Percentiles rank a stretch among this genome's conserved stretches.
These are phyloP conservation scores for Clarias macrocephalus DNA, from an alignment of 2,113 vertebrate species.

Conservation along the genomic window DNA sequence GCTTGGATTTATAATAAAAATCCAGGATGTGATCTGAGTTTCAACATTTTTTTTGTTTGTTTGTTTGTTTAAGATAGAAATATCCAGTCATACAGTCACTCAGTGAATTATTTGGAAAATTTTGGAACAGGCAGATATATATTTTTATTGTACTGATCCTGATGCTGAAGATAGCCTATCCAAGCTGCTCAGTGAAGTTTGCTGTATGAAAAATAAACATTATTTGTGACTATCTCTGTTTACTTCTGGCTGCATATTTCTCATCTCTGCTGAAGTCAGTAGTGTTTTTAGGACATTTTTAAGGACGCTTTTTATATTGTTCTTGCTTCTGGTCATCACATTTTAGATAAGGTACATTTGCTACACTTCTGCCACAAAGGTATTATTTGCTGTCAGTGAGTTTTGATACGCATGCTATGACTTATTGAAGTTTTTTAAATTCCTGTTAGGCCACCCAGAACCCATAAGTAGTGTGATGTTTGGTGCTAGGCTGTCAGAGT, in stretches of 20 bases:
- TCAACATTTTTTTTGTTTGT: background rate
- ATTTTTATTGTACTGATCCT: background rate
- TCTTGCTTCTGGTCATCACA: background rate
- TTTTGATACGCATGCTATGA: background rate
- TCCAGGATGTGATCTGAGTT: background rate
- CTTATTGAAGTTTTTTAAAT: background rate
- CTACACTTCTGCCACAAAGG: background rate
- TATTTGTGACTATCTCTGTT: constrained; percentile 11
- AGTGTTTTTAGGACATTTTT: background rate
- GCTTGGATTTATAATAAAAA: constrained; percentile 16
- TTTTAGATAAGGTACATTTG: background rate
- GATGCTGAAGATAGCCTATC: background rate
- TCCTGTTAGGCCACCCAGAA: background rate
- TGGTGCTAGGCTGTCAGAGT: background rate
- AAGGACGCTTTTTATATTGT: background rate
- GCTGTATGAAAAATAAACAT: constrained; percentile 10
- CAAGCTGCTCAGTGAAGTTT: constrained; percentile 22
- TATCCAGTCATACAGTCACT: background rate
- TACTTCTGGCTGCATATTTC: constrained; percentile 21
- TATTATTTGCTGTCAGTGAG: background rate
- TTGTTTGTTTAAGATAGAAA: background rate
- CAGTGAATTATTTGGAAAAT: background rate
- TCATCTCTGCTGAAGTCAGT: constrained; percentile 7
- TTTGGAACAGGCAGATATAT: background rate
- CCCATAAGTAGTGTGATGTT: background rate